A percentile compares a stretch with the other conserved stretches of the same genome.
Evolutionary conservation across 1,140 invertebrate species (phyloP).

Genomic region (Zaprionus inermis): DNA sequence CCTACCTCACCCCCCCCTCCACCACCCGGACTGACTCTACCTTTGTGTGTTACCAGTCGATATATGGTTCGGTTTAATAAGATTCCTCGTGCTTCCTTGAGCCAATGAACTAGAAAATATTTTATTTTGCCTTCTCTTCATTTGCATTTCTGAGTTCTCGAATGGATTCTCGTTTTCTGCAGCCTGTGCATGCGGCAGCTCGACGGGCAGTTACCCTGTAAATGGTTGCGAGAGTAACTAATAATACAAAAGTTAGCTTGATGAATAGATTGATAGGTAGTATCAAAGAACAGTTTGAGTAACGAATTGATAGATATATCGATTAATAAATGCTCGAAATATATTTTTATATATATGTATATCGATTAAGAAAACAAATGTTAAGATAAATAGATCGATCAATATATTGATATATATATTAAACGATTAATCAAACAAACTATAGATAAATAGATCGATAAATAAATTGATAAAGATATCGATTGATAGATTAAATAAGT

Average conservation of each 20-base stretch:
- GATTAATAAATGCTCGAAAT: too few relatives aligned
- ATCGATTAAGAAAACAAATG: not conserved
- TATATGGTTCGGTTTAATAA: conserved; percentile 3
- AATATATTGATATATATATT: not conserved
- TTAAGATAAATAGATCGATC: not conserved
- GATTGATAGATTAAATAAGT: too few relatives aligned
- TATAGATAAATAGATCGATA: not conserved
- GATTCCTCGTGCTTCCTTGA: conserved; percentile 1
- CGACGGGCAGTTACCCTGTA: not conserved
- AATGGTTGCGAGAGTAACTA: not conserved
- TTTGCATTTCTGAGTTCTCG: conserved; percentile 34
- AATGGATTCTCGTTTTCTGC: not conserved
- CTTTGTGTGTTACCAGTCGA: not conserved
- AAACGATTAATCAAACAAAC: too few relatives aligned
- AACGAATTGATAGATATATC: too few relatives aligned
- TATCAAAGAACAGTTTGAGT: too few relatives aligned
- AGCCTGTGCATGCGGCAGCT: not conserved
- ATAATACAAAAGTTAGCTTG: too few relatives aligned
- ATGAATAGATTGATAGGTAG: too few relatives aligned
- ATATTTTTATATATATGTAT: too few relatives aligned
- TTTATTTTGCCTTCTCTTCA: conserved; percentile 26
- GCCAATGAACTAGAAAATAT: conserved; percentile 39
- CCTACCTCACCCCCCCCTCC: too few relatives aligned
- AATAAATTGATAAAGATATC: too few relatives aligned
- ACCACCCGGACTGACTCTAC: too few relatives aligned